Evolutionary conservation across 2,888 invertebrate genomes (phyloP).

Genomic region (Choreutis nemorana): DNA sequence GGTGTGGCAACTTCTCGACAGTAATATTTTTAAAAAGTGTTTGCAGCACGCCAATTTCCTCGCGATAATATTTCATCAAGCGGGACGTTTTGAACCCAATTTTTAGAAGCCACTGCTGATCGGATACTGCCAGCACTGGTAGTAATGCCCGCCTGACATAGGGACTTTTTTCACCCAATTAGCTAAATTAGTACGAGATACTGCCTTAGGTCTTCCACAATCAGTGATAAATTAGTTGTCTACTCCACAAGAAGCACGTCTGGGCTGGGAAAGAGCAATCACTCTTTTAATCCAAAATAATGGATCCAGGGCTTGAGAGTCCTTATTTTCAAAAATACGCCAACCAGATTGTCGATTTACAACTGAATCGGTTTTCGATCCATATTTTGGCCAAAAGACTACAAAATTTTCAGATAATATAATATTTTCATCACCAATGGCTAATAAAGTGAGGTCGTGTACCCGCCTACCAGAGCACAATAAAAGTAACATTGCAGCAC

Average conservation of each 20-base stretch:
- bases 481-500: conserved; percentile 6
- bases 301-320: conserved; percentile 1
- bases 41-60: conserved; percentile 9
- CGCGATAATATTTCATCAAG: conserved; percentile 9
- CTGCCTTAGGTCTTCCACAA: conserved; percentile 3
- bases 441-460: conserved; percentile 3
- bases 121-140: conserved; percentile 9
- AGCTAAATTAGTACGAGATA: conserved; percentile 10
- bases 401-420: background rate
- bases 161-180: conserved; percentile 10
- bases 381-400: conserved; percentile 1
- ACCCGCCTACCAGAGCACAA: conserved; percentile 5
- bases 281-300: conserved; percentile 1
- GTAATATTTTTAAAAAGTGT: conserved; percentile 8
- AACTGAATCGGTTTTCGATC: background rate
- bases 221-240: conserved; percentile 1
- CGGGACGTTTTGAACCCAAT: conserved; percentile 8
- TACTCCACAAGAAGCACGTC: background rate
- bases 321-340: background rate
- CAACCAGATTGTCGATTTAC: conserved; percentile 1
- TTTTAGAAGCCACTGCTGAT: conserved; percentile 10
- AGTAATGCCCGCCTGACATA: conserved; percentile 6
- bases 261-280: background rate
- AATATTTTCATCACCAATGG: background rate
- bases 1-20: conserved; percentile 6